Evolutionary conservation across 1,140 invertebrate genomes (phyloP), one percentile per base, ranked within the genome.

Genomic region (Vanessa atalanta): DNA sequence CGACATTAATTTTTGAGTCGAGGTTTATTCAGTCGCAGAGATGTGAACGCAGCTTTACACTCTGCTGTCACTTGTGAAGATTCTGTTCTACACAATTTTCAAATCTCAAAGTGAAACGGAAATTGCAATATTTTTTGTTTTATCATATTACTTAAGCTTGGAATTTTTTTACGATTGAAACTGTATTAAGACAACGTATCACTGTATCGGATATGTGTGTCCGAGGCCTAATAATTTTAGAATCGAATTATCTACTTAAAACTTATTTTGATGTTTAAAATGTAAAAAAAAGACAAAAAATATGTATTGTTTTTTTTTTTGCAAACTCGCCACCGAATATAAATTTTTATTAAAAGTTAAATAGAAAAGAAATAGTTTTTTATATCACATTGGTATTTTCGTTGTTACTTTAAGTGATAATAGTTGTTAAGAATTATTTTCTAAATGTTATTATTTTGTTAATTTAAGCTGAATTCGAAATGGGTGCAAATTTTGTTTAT

Each of bases 401-500:
- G 70, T 77, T 77, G 65, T 73, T 70, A 77, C 64, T 61, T 61
- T 75, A 61, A 75, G 73, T 75, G 67, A 77, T 77, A 73, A 53
- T 77, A 77, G 75, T 47, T 37, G 47, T 47, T 77, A 73, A 77
- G 71, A 61, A 51, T 66, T 77, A 67, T 69, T 75, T 75, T 61
- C 7, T 70, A 73, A 73, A 55, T 73, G 68, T 77, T 71, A 77
- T 64, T 72, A 65, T 77, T 69, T 69, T 77, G 67, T 77, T 77
- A 53, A 63, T 66, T 63, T 66, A 72, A 64, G 48, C 31, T 55
- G 47, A 69, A 47, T 72, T 60, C 70, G 61, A 67, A 63, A 67
- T 66, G 70, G 71, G 68, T 70, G 71, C 71, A 77, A 73, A 51
- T 68, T 73, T 73, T 68, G 72, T 68, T 73, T 68, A 73, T 51